Evolutionary conservation across 2,797 vertebrate species (phyloP).

Genomic region (Tiaroga cobitis): DNA sequence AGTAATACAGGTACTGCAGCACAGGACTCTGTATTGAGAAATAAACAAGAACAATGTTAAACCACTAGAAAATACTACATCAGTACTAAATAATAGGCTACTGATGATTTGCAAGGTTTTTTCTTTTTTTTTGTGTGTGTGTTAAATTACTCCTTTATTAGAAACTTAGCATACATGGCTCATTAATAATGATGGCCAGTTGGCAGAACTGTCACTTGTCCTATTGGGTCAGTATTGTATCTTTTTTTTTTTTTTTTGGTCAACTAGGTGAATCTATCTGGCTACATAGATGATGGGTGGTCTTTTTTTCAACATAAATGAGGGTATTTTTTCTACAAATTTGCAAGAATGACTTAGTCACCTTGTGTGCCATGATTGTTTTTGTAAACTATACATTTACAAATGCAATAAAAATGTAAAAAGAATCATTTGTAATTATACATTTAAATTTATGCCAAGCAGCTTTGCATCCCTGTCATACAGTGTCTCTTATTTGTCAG

Average conservation of each 20-base stretch:
- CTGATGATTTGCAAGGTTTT: neutral
- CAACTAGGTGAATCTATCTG: neutral
- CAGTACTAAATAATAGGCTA: too few species aligned
- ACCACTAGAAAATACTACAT: neutral
- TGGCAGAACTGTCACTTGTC: neutral
- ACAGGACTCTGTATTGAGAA: slow-evolving; percentile 87
- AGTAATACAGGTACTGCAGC: slow-evolving; percentile 95
- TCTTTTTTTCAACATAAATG: too few species aligned
- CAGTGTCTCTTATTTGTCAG: too few species aligned
- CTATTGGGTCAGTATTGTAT: neutral
- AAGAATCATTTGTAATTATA: too few species aligned
- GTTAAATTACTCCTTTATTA: neutral
- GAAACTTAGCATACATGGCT: neutral
- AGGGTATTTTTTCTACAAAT: too few species aligned
- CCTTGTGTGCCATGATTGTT: too few species aligned
- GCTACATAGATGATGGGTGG: too few species aligned
- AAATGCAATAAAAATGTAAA: too few species aligned
- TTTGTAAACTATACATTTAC: too few species aligned
- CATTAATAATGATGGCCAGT: neutral
- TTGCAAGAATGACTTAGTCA: too few species aligned
- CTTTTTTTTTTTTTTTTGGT: neutral
- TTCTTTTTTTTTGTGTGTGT: neutral
- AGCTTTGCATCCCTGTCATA: too few species aligned
- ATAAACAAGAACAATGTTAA: neutral
- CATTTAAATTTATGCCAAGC: too few species aligned